Evolutionary conservation across 2,888 invertebrate species (phyloP), one percentile per base, ranked within the genome.

Genomic region (Empis stercorea): DNA sequence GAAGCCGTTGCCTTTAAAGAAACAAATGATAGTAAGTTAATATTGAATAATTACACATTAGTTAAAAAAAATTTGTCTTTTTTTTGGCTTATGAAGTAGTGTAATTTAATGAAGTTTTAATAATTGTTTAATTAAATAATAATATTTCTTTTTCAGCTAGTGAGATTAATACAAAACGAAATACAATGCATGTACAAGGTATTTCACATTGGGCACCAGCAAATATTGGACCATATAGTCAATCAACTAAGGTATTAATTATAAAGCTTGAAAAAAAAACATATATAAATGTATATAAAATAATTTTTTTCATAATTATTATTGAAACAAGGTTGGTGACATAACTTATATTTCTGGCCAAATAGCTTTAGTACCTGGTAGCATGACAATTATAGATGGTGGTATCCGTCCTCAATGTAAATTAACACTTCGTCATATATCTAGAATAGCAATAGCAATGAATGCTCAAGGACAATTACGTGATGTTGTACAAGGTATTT

Each of bases 171-270:
- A 23, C 48, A 48, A 75, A 76, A 56, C 76, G 86, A 50, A 75
- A 81, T 52, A 87, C 87, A 9, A 87, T 94, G 86, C 94, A 95
- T 65, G 93, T 95, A 37, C 94, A 94, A 70, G 86, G 93, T 52
- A 81, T 94, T 58, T 94, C 93, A 27, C 93, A 95, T 66, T 95
- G 95, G 95, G 93, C 94, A n/a, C 94, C 95, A 1, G 93, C 94
- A 50, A 94, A 92, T 65, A 94, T 95, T 58, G 95, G 94, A 41
- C 94, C 95, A 7, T 95, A 95, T 65, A 94, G 94, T 64, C 95
- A 95, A 72, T 87, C 88, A 3, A 79, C 87, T 50, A 80, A 83
- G 75, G 88, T 88, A 20, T 16, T 20, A 17, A 10, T 41, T 43
- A 20, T 20, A 6, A 11, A 6, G 1, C 4, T 32, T 34, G 11